phyloP scores from a whole-genome alignment of 2,888 invertebrate species.

The Ellobium chinense region DNA sequence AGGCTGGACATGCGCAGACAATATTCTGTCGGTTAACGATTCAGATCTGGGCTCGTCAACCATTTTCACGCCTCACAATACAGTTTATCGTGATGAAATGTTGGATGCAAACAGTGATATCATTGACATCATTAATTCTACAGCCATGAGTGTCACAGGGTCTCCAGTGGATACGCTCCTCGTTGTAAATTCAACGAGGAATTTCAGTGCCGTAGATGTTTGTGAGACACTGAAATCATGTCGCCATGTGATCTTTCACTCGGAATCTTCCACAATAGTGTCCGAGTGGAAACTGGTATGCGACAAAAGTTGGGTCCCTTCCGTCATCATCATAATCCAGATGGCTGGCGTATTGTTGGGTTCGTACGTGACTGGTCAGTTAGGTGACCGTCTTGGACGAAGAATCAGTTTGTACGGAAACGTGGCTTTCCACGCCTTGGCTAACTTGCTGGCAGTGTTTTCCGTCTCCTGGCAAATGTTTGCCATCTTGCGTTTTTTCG shows the following conservation, averaged over 20 bases:
- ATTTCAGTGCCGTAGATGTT: not conserved
- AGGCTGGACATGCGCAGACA: constrained; percentile 55
- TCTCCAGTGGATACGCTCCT: too few species aligned
- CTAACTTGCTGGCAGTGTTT: constrained; percentile 57
- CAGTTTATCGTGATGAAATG: too few species aligned
- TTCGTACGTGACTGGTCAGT: constrained; percentile 64
- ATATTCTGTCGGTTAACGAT: too few species aligned
- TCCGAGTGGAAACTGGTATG: constrained; percentile 60
- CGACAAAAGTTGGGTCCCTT: constrained; percentile 60
- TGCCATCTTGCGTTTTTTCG: constrained; percentile 54
- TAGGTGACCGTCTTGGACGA: constrained; percentile 59
- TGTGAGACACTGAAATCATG: constrained; percentile 3
- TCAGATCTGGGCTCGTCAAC: too few species aligned
- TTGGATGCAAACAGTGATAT: too few species aligned
- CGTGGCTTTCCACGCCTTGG: constrained; percentile 45
- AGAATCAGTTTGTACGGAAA: constrained; percentile 56
- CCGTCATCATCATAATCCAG: constrained; percentile 71
- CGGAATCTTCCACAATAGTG: not conserved
- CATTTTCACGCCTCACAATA: too few species aligned
- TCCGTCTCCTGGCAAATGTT: constrained; percentile 64
- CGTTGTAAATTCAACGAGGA: too few species aligned
- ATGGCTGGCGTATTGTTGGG: constrained; percentile 75
- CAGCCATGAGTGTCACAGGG: too few species aligned
- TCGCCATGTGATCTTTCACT: not conserved
- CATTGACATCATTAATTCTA: too few species aligned